A percentile compares a stretch with the other conserved stretches of the same genome.
Evolutionary conservation across 2,888 invertebrate species (phyloP).

Genomic region (Phytoseiulus persimilis): DNA sequence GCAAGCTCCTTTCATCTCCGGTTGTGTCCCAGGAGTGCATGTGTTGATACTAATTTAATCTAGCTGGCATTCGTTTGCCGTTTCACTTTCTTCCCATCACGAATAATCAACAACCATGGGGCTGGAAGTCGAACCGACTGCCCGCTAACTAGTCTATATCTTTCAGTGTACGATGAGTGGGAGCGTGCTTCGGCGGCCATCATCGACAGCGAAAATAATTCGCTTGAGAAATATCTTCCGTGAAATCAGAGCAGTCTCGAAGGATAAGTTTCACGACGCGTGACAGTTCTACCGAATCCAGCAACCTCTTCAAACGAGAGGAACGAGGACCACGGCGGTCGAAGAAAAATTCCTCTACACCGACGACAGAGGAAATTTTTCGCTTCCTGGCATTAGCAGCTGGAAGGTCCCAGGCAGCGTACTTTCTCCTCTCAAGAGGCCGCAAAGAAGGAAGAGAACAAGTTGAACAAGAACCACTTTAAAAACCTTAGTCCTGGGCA

Average conservation of each 20-base stretch:
- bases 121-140: background rate
- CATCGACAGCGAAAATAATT: too few species aligned
- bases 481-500: background rate
- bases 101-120: background rate
- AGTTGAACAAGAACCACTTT: background rate
- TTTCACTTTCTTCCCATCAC: background rate
- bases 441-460: background rate
- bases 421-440: background rate
- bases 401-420: background rate
- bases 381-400: background rate
- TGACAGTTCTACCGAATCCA: too few species aligned
- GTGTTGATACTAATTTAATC: conserved; percentile 5
- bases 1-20: background rate
- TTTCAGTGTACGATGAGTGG: background rate
- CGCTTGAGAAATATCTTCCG: too few species aligned
- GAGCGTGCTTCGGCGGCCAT: too few species aligned
- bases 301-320: too few species aligned
- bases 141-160: background rate
- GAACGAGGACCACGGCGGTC: too few species aligned
- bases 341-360: too few species aligned
- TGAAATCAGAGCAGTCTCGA: too few species aligned
- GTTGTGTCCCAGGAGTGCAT: background rate
- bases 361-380: background rate
- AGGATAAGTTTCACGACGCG: too few species aligned
- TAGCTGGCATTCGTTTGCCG: background rate